Percentiles rank a stretch among this genome's conserved stretches.
Conservation (phyloP, 2,113 vertebrate genomes). For the Salminus brasiliensis region DNA sequence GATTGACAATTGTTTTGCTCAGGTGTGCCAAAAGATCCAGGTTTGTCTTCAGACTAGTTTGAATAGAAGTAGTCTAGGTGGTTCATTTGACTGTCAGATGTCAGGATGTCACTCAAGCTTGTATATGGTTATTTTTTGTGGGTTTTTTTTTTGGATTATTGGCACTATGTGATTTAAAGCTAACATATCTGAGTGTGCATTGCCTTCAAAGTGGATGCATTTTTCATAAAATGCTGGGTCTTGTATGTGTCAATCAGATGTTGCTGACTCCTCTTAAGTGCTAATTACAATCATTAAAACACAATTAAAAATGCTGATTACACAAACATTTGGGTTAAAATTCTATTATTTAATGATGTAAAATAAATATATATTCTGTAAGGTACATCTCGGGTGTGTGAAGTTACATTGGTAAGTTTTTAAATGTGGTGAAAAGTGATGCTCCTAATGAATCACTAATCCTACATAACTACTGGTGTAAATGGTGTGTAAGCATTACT, state of each 20-base stretch:
- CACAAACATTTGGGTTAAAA: conserved; percentile 51
- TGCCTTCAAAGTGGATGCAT: neutral
- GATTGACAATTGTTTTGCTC: neutral
- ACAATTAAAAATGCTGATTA: conserved; percentile 79
- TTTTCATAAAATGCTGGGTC: neutral
- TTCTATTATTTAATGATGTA: conserved; percentile 18
- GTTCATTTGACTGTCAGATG: neutral
- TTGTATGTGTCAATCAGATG: conserved; percentile 62
- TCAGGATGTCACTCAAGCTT: neutral
- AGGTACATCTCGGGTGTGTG: neutral
- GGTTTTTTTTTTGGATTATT: neutral
- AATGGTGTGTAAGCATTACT: no score
- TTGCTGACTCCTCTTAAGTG: conserved; percentile 74
- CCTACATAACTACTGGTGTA: neutral
- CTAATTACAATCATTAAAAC: conserved; percentile 83
- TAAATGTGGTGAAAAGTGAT: neutral
- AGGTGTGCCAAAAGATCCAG: neutral
- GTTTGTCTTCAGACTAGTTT: neutral
- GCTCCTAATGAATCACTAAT: neutral
- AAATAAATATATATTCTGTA: conserved; percentile 17
- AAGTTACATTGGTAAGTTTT: neutral
- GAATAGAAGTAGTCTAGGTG: neutral
- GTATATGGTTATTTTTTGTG: neutral
- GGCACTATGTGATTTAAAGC: neutral
- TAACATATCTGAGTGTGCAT: neutral